These are phyloP conservation scores for Eospalax fontanierii DNA, from an alignment of 2,797 vertebrate genomes.

Conservation along the genomic window DNA sequence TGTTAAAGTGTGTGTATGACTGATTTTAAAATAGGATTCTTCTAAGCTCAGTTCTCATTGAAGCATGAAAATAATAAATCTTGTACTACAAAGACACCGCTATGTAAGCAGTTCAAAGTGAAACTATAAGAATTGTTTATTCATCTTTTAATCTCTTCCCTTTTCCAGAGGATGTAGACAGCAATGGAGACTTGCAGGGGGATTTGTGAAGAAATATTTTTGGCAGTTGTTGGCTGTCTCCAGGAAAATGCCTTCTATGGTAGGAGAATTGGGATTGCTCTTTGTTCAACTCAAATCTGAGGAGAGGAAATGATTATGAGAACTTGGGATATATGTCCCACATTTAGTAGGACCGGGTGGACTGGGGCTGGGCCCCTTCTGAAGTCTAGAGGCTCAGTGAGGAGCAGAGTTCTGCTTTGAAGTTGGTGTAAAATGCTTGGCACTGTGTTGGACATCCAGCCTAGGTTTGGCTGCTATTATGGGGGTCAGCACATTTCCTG, in stretches of 20 bases:
- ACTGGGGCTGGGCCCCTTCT: not conserved
- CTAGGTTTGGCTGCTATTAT: not conserved
- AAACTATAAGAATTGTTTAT: constrained; percentile 47
- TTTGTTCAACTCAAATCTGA: not conserved
- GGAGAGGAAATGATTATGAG: constrained; percentile 7
- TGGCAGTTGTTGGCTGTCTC: constrained; percentile 36
- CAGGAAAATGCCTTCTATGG: not conserved
- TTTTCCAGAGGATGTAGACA: constrained; percentile 20
- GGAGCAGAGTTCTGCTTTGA: not conserved
- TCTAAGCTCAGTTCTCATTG: constrained; percentile 38
- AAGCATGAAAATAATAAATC: constrained; percentile 56
- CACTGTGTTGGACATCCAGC: not conserved
- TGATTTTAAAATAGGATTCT: constrained; percentile 49
- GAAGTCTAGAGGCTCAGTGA: not conserved
- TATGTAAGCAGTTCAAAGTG: constrained; percentile 17
- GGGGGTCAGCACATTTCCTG: not conserved
- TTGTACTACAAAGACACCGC: constrained; percentile 14
- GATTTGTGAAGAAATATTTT: constrained; percentile 28
- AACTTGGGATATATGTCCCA: not conserved
- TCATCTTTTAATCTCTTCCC: constrained; percentile 11
- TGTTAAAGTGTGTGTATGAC: not conserved
- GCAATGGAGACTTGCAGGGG: not conserved
- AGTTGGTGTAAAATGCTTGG: not conserved
- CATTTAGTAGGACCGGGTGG: not conserved
- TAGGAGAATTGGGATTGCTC: not conserved